A percentile compares a stretch with the other conserved stretches of the same genome.
These are phyloP conservation scores for Pionites leucogaster DNA, from an alignment of 2,113 vertebrate genomes.

Conservation along the genomic window DNA sequence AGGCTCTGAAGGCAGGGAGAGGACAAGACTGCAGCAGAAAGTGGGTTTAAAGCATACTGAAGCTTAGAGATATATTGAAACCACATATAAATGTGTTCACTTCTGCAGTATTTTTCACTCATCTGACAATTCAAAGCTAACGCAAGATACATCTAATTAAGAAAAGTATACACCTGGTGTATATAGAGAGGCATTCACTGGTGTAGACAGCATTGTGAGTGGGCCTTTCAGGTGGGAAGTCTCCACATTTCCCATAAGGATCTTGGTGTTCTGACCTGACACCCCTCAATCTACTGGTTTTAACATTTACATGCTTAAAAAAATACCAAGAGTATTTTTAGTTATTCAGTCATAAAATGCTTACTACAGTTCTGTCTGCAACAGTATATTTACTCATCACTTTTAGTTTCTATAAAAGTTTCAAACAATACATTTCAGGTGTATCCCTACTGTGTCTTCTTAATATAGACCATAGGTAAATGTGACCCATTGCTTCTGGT, in stretches of 20 bases:
- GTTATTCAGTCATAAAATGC: neutral
- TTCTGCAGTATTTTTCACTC: neutral
- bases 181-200: neutral
- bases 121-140: neutral
- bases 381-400: neutral
- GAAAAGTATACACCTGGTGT: neutral
- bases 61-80: neutral
- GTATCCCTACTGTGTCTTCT: neutral
- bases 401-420: neutral
- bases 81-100: neutral
- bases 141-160: neutral
- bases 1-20: neutral
- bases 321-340: neutral
- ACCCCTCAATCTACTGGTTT: neutral
- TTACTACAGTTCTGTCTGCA: neutral
- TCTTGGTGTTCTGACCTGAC: neutral
- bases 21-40: neutral
- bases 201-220: neutral
- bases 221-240: neutral
- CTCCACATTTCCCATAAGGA: neutral
- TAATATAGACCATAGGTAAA: neutral
- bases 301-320: neutral
- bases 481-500: neutral
- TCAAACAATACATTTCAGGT: neutral
- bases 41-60: fast-evolving